Base-by-base conservation (phyloP, 30 jellyfish, hydroid and myxozoan species). In the Pelagia noctiluca region DNA sequence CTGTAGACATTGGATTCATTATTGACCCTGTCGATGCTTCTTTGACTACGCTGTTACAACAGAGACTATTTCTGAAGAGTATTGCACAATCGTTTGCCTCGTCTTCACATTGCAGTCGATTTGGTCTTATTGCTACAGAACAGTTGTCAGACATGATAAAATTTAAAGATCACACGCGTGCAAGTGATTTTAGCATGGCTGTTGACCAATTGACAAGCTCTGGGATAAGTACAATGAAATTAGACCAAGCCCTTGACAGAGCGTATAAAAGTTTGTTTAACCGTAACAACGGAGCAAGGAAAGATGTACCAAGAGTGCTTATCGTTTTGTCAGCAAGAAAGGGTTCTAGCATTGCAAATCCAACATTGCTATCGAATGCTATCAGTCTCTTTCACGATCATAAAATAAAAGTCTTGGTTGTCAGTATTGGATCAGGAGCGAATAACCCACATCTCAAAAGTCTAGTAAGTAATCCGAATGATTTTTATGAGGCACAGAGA, bases 321-420 rank as follows among this genome's bases (percentile, higher is more conserved):
- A 34, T 84, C 13, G 48, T 84, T 11, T 38, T 84, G 29, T 70
- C 94, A 37, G 88, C 76, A 35, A 83, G 88, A 8, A 83, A 47
- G 37, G 80, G 60, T 53, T 19, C 83, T 29, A 36, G 42, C 36
- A 68, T 37, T 33, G 82, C 49, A 3, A 74, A 35, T 63, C 76
- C 88, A 25, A 75, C 76, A 11, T 11, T 52, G 25, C 83, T 78
- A 0, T 10, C 80, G 35, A 60, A 84, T 24, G 80, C 87, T 25
- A 46, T 73, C 7, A 50, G 30, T 38, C 80, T 50, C 28, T 74
- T 54, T 35, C 89, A 77, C 49, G 80, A 77, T 10, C 30, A 52
- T 52, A 5, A 30, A 3, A 52, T 30, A 2, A 52, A 52, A 52
- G 26, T 52, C 68, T 10, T 52, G 4, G 68, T 52, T 8, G 26